Base-by-base conservation (phyloP, 2,797 vertebrate genomes). In the Sandelia bainsii region DNA sequence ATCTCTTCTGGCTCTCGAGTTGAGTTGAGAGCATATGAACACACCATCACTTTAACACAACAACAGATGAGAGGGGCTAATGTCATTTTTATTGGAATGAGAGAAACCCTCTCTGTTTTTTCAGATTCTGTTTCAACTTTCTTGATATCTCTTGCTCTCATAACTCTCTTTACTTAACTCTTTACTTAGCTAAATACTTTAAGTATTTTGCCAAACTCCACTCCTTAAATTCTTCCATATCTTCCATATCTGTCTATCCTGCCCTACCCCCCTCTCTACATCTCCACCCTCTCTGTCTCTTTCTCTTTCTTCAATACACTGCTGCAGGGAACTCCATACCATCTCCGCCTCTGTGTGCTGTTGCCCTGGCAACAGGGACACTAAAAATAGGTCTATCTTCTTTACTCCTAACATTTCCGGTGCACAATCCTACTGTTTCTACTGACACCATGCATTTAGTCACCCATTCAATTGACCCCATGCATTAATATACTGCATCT, bases 361-460 rank as follows among this genome's bases (percentile, higher is more conserved):
- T 95, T 94, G 84, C 94, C 94, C 89, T 93, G 89, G 94, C 92
- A 95, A 95, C 95, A 94, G 90, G 89, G 89, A 88, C 91, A 93
- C 95, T 95, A 95, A 94, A 95, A 95, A 95, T 95, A 95, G 93
- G 90, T 81, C 89, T 89, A 89, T 95, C 92, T 94, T 93, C 90
- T 92, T 93, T 93, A 93, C 93, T 93, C 90, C 89, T 94, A 93
- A 95, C 93, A 95, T 95, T 94, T 94, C 92, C 89, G 87, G 90
- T 88, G 87, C 90, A 93, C 88, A 91, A 91, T 93, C 91, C 88
- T 65, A 92, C 86, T 86, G 90, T 94, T 94, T 94, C 88, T 89
- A 90, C 87, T 91, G 88, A 88, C 89, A 92, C 88, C 77, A 66
- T 89, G 80, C 86, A 87, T 93, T 93, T 90, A 89, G 85, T 88